Conservation (phyloP, 2,797 vertebrate species). For the Potorous gilbertii region DNA sequence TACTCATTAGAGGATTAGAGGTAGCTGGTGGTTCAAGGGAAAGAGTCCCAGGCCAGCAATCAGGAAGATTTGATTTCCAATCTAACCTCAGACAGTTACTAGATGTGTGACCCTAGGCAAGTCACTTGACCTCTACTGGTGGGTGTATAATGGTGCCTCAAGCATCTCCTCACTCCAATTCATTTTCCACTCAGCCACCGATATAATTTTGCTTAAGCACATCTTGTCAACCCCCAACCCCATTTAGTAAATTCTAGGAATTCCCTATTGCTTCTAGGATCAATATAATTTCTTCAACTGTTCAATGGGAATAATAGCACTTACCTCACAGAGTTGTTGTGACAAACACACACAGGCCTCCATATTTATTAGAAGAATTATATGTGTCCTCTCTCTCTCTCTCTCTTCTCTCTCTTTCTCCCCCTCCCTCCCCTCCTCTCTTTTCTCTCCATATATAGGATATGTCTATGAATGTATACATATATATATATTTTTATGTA, state of each 20-base stretch:
- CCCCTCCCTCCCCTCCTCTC: too few relatives aligned
- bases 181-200: neutral
- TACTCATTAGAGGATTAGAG: neutral
- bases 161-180: neutral
- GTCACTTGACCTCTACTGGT: neutral
- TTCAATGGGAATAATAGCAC: neutral
- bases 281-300: neutral
- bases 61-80: neutral
- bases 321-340: neutral
- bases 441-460: too few relatives aligned
- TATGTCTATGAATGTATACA: too few relatives aligned
- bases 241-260: neutral
- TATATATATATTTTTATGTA: too few relatives aligned
- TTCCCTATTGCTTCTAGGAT: neutral
- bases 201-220: neutral
- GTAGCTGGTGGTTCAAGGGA: neutral
- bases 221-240: neutral
- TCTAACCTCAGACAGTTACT: neutral
- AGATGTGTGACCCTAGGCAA: neutral
- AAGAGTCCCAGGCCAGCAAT: neutral
- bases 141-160: neutral
- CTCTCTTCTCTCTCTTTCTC: too few relatives aligned
- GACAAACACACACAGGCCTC: neutral
- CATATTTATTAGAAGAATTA: neutral
- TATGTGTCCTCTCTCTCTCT: too few relatives aligned